Evolutionary conservation across 1,140 invertebrate genomes (phyloP).

Genomic region (Lepidotrigona ventralis): DNA sequence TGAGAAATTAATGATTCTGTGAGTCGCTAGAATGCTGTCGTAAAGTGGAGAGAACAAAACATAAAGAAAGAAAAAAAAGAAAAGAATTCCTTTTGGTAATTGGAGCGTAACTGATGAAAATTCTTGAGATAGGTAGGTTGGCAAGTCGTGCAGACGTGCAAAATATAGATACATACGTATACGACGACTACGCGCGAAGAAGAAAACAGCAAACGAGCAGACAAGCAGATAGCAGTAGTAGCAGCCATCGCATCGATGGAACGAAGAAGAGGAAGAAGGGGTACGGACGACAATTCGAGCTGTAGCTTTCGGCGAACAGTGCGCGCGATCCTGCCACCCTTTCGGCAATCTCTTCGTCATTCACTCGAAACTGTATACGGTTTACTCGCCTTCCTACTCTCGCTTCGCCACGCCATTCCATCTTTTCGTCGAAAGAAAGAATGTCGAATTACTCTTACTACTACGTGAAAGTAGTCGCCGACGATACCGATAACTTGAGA

Average conservation of each 20-base stretch:
- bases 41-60: background rate
- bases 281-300: slow-evolving; percentile 44
- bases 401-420: slow-evolving; percentile 18
- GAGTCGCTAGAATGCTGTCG: too few relatives aligned
- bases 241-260: slow-evolving; percentile 9
- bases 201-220: slow-evolving; percentile 31
- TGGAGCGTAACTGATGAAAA: background rate
- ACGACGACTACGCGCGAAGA: background rate
- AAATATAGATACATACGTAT: slow-evolving; percentile 27
- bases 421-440: slow-evolving; percentile 15
- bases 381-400: background rate
- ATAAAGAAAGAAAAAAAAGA: too few relatives aligned
- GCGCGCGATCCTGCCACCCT: slow-evolving; percentile 20
- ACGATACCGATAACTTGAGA: slow-evolving; percentile 51
- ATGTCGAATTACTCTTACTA: slow-evolving; percentile 73
- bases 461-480: slow-evolving; percentile 66
- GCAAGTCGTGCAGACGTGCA: background rate
- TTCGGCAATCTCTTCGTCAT: slow-evolving; percentile 9
- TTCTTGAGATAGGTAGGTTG: slow-evolving; percentile 10
- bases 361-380: too few relatives aligned
- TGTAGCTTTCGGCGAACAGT: slow-evolving; percentile 40
- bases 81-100: background rate
- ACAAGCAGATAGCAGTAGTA: slow-evolving; percentile 3
- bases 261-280: slow-evolving; percentile 45
- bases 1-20: background rate